phyloP scores from a whole-genome alignment of 2,888 invertebrate species.

The Pachymerium ferrugineum region DNA sequence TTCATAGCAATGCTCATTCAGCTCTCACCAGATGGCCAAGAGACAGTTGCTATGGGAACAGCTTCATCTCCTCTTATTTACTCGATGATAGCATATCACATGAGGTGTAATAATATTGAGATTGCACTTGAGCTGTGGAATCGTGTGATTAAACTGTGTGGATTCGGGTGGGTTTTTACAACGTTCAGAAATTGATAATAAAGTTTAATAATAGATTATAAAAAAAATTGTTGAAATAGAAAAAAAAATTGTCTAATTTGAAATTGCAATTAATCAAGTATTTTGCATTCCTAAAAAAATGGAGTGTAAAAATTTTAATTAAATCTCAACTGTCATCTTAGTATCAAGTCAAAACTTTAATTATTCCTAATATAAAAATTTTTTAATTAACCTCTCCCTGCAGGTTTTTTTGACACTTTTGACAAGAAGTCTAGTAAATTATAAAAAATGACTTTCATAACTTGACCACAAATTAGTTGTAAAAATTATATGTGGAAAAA shows the following conservation, averaged over 20 bases:
- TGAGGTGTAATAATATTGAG: slow-evolving; percentile 12
- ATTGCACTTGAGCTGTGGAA: not conserved
- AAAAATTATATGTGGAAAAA: not conserved
- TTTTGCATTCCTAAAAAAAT: too few relatives aligned
- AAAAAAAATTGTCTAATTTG: too few relatives aligned
- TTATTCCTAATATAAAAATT: not conserved
- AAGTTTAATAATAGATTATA: too few relatives aligned
- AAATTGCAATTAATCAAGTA: too few relatives aligned
- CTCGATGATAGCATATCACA: not conserved
- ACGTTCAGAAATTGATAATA: too few relatives aligned
- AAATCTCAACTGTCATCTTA: not conserved
- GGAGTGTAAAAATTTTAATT: slow-evolving; percentile 3
- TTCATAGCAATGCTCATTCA: not conserved
- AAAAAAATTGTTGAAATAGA: too few relatives aligned
- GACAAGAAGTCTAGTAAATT: not conserved
- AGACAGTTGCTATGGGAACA: not conserved
- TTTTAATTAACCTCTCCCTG: not conserved
- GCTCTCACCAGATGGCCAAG: not conserved
- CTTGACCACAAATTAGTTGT: not conserved
- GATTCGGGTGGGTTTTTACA: too few relatives aligned
- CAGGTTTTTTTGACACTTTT: slow-evolving; percentile 6
- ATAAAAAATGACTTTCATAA: slow-evolving; percentile 1
- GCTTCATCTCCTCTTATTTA: not conserved
- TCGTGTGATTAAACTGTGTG: not conserved
- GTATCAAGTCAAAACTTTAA: not conserved